Evolutionary conservation across 2,113 vertebrate genomes (phyloP).

Genomic region (Parotia lawesii): DNA sequence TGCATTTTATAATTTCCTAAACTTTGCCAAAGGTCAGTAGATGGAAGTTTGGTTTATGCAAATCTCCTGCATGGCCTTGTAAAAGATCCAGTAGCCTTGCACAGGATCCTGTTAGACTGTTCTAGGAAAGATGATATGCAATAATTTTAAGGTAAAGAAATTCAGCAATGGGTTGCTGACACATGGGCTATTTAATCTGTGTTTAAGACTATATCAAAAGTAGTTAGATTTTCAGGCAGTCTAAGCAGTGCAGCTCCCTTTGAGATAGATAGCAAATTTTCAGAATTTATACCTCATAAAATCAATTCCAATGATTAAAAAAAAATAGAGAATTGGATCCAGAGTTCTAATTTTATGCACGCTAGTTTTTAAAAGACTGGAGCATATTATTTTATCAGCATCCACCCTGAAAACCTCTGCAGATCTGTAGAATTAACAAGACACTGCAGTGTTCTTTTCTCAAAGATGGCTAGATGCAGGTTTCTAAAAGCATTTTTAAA

Average conservation of each 20-base stretch:
- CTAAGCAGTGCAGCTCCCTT: background rate
- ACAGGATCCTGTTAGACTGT: background rate
- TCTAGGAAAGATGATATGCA: background rate
- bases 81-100: background rate
- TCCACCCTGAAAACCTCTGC: background rate
- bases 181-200: background rate
- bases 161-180: background rate
- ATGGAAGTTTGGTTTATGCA: background rate
- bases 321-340: background rate
- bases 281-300: background rate
- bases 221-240: background rate
- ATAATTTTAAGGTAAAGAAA: background rate
- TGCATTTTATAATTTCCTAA: background rate
- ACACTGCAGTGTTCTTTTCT: background rate
- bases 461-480: background rate
- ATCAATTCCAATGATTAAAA: background rate
- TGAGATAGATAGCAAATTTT: background rate
- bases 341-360: background rate
- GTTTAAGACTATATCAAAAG: background rate
- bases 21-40: background rate
- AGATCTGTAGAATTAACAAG: background rate
- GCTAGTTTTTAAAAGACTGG: background rate
- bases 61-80: background rate
- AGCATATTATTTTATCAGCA: background rate
- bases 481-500: background rate